Conservation (phyloP, 2,113 vertebrate genomes). For the Ovibos moschatus region DNA sequence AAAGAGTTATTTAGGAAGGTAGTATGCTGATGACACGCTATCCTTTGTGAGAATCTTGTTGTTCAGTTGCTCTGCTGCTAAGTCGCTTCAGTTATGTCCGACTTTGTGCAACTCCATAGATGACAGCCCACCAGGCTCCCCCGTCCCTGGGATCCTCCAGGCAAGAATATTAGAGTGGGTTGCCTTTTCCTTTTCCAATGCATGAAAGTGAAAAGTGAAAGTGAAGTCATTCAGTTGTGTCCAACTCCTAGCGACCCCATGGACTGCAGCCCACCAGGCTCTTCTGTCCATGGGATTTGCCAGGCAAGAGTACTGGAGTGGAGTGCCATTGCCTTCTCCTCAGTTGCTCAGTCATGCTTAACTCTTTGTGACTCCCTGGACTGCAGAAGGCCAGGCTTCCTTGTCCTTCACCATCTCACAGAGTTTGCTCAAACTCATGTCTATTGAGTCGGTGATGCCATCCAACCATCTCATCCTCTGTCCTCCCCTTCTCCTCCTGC, state of each 20-base stretch:
- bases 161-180: too few species aligned
- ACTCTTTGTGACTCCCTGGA: neutral
- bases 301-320: too few species aligned
- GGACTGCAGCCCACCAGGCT: too few species aligned
- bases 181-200: too few species aligned
- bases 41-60: neutral
- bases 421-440: neutral
- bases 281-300: too few species aligned
- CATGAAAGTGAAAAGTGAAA: too few species aligned
- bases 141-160: neutral
- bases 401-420: neutral
- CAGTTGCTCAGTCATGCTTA: neutral
- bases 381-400: neutral
- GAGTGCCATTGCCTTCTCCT: neutral
- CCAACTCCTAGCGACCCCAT: too few species aligned
- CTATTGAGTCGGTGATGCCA: neutral
- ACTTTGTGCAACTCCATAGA: neutral
- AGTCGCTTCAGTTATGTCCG: neutral
- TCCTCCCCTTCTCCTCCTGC: neutral
- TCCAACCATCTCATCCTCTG: neutral
- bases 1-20: neutral
- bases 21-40: neutral
- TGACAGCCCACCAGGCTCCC: neutral
- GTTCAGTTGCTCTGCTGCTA: neutral
- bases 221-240: too few species aligned